These are phyloP conservation scores for Anagrus nilaparvatae DNA, from an alignment of 1,140 invertebrate genomes.

Conservation along the genomic window DNA sequence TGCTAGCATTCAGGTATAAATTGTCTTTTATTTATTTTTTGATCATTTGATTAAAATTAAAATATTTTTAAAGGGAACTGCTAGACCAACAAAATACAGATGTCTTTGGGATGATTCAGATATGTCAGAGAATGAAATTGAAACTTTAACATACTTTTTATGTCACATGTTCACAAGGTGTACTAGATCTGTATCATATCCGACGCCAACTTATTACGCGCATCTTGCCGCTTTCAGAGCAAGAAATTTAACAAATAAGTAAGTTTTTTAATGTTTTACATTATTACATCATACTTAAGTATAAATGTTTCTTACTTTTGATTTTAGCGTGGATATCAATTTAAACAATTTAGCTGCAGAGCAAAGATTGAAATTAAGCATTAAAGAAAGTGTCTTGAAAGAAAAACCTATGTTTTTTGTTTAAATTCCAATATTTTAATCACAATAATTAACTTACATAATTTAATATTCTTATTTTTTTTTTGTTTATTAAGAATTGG, in stretches of 20 bases:
- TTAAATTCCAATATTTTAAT: too few relatives aligned
- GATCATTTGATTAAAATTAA: too few relatives aligned
- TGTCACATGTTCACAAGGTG: constrained; percentile 86
- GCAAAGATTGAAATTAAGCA: constrained; percentile 14
- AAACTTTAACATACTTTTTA: constrained; percentile 73
- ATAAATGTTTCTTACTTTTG: too few relatives aligned
- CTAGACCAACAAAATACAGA: constrained; percentile 80
- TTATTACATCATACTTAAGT: too few relatives aligned
- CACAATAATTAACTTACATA: too few relatives aligned
- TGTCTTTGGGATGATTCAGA: constrained; percentile 71
- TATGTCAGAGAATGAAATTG: constrained; percentile 66
- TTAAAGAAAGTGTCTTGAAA: constrained; percentile 14
- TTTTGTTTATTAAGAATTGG: too few relatives aligned
- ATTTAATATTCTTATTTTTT: too few relatives aligned
- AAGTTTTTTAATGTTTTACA: too few relatives aligned
- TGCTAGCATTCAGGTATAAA: constrained; percentile 56
- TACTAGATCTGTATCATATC: constrained; percentile 79
- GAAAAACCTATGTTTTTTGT: constrained; percentile 35
- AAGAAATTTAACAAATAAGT: constrained; percentile 48
- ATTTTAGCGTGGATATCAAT: constrained; percentile 19
- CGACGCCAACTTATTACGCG: constrained; percentile 88
- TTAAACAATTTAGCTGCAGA: constrained; percentile 15
- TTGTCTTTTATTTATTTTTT: too few relatives aligned
- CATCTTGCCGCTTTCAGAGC: constrained; percentile 82
- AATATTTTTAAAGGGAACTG: constrained; percentile 63